Evolutionary conservation across 1,140 invertebrate genomes (phyloP).

Genomic region (Lamellibrachia luymesi): DNA sequence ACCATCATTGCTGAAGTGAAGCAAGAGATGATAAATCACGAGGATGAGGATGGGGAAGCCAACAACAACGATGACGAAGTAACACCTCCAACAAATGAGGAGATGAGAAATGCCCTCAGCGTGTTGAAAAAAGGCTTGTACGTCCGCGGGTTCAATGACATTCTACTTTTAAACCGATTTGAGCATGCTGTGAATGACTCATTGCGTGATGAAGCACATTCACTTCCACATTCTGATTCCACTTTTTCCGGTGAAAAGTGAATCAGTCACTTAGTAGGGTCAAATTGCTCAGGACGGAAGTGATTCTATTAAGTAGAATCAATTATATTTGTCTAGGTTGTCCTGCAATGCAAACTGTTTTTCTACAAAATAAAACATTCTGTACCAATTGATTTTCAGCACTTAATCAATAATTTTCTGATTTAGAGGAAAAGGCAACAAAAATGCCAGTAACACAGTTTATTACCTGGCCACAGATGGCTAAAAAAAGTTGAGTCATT

Average conservation of each 20-base stretch:
- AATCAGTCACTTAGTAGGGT: neutral
- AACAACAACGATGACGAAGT: neutral
- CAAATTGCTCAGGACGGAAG: neutral
- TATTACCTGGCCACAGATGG: neutral
- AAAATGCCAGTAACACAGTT: neutral
- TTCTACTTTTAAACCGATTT: neutral
- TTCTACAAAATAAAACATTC: neutral
- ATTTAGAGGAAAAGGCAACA: neutral
- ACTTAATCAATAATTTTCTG: neutral
- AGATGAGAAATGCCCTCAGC: neutral
- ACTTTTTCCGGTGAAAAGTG: neutral
- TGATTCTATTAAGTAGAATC: neutral
- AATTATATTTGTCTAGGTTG: neutral
- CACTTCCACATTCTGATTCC: no score
- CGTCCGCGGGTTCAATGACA: neutral
- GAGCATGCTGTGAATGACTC: neutral
- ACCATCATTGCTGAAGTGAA: no score
- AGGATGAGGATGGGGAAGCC: no score
- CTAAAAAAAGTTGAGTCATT: neutral
- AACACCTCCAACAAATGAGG: neutral
- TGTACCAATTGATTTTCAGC: neutral
- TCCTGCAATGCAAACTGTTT: neutral
- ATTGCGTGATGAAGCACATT: neutral
- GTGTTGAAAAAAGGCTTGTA: neutral
- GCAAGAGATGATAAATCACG: no score